Conservation (phyloP, 2,113 vertebrate genomes). For the Aleadryas rufinucha region DNA sequence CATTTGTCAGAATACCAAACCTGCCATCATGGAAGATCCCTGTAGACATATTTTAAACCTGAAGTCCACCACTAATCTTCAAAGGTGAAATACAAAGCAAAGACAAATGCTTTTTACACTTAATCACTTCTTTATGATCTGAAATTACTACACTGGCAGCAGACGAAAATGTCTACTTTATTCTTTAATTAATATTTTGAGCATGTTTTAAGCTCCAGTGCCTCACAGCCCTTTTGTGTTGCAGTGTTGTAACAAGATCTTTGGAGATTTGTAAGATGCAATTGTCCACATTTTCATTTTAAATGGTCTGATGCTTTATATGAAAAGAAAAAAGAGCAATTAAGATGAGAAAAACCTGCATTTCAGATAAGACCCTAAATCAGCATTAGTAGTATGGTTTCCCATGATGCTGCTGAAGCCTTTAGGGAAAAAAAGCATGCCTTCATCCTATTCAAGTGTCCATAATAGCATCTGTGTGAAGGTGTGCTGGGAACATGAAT, state of each 20-base stretch:
- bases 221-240: not conserved
- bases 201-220: not conserved
- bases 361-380: not conserved
- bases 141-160: not conserved
- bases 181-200: not conserved
- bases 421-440: not conserved
- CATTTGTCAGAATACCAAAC: not conserved
- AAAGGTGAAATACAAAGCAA: not conserved
- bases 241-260: not conserved
- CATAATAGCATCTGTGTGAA: not conserved
- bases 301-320: not conserved
- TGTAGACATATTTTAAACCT: not conserved
- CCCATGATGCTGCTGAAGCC: not conserved
- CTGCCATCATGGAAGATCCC: not conserved
- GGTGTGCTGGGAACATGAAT: not conserved
- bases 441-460: not conserved
- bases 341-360: not conserved
- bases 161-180: not conserved
- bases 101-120: not conserved
- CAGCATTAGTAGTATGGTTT: not conserved
- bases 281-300: not conserved
- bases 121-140: not conserved
- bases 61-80: not conserved
- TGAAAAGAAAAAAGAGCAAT: not conserved
- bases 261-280: constrained; percentile 31